phyloP scores from a whole-genome alignment of 2,113 vertebrate species.

The Chunga burmeisteri region DNA sequence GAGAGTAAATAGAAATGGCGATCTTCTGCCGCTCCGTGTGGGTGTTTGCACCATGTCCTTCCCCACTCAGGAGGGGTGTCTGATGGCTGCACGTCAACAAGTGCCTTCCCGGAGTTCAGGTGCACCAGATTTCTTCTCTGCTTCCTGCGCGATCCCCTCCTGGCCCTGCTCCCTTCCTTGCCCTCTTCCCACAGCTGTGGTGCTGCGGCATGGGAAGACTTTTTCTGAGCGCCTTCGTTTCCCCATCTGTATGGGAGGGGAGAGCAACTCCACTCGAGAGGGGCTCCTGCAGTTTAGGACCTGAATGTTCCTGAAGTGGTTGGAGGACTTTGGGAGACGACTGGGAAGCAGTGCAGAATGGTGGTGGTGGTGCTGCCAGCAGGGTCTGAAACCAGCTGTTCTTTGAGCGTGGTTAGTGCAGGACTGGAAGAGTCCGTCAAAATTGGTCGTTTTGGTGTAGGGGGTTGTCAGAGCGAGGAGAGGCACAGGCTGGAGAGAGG shows the following conservation, averaged over 20 bases:
- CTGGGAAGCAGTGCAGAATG: background rate
- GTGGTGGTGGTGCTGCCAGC: background rate
- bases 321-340: background rate
- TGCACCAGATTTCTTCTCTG: background rate
- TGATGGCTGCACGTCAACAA: background rate
- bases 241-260: background rate
- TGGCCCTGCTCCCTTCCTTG: background rate
- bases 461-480: background rate
- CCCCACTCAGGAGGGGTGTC: background rate
- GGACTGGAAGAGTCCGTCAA: background rate
- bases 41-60: background rate
- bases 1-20: background rate
- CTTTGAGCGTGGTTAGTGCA: background rate
- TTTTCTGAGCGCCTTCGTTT: background rate
- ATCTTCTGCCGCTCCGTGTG: too few species aligned
- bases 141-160: background rate
- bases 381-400: background rate
- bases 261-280: background rate
- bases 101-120: background rate
- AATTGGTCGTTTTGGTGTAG: fast-evolving
- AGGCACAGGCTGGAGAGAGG: background rate
- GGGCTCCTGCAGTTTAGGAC: background rate
- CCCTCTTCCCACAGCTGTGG: background rate
- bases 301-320: fast-evolving
- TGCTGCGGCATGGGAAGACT: background rate